Evolutionary conservation across 1,140 invertebrate species (phyloP).

Genomic region (Belonocnema kinseyi): DNA sequence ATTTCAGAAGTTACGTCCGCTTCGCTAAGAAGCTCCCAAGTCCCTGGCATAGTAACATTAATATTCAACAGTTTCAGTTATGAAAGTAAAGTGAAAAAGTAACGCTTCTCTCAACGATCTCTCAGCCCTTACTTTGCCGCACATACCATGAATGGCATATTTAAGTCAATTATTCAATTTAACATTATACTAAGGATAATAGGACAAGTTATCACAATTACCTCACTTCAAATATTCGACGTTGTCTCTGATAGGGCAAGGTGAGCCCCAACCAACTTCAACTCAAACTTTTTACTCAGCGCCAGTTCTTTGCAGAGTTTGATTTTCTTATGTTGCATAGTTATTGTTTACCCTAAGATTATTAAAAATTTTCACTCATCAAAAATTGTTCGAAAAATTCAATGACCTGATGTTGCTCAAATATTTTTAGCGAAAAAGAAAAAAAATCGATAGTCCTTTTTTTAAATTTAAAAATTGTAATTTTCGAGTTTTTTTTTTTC

Average conservation of each 20-base stretch:
- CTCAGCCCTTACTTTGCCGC: slow-evolving; percentile 8
- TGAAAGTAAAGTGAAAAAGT: slow-evolving; percentile 75
- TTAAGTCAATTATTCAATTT: slow-evolving; percentile 27
- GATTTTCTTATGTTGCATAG: no score
- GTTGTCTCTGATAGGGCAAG: neutral
- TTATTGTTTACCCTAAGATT: no score
- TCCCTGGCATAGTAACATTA: slow-evolving; percentile 65
- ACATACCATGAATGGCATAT: slow-evolving; percentile 26
- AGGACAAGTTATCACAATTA: slow-evolving; percentile 19
- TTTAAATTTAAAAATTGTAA: no score
- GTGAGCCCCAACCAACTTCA: no score
- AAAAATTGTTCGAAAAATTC: no score
- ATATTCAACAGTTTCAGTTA: slow-evolving; percentile 74
- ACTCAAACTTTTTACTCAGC: no score
- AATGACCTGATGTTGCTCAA: no score
- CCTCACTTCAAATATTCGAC: neutral
- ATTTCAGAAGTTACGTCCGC: slow-evolving; percentile 57
- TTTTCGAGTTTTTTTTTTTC: no score
- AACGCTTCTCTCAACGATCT: slow-evolving; percentile 52
- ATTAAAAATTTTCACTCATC: no score
- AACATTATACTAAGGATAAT: slow-evolving; percentile 23
- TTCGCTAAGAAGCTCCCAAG: slow-evolving; percentile 60
- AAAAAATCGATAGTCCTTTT: no score
- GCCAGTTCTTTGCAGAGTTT: no score
- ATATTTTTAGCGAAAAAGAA: no score